These are phyloP conservation scores for Chamaea fasciata DNA, from an alignment of 2,113 vertebrate species.

Conservation along the genomic window DNA sequence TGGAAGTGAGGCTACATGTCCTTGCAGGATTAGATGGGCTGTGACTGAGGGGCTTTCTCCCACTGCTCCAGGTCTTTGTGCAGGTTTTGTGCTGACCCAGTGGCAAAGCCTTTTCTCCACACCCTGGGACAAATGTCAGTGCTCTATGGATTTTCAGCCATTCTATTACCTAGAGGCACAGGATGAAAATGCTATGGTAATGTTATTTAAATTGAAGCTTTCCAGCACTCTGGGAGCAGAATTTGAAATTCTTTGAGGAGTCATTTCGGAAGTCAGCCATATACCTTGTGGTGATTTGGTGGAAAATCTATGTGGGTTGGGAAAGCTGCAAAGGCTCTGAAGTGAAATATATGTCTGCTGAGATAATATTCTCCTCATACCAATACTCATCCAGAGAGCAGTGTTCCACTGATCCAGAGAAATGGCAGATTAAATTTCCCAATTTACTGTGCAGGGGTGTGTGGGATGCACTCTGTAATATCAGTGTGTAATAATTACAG, in stretches of 20 bases:
- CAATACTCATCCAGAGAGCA: neutral
- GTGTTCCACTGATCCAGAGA: neutral
- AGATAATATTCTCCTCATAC: neutral
- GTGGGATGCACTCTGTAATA: neutral
- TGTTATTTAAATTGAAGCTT: neutral
- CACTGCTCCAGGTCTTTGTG: neutral
- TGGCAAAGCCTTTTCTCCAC: neutral
- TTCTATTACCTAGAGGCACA: neutral
- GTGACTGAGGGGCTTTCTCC: too few relatives aligned
- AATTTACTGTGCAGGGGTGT: neutral
- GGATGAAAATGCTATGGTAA: neutral
- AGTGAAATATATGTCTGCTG: neutral
- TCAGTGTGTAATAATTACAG: neutral
- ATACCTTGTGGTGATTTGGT: neutral
- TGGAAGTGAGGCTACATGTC: neutral
- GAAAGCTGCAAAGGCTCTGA: neutral
- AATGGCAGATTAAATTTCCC: neutral
- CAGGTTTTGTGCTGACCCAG: neutral
- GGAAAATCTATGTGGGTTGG: neutral
- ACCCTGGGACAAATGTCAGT: neutral
- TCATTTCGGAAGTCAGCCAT: neutral
- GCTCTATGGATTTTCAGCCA: neutral
- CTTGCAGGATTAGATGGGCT: neutral
- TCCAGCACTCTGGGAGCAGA: neutral
- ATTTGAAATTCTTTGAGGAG: neutral